Evolutionary conservation across 2,113 vertebrate genomes (phyloP), one percentile per base, ranked within the genome.

Genomic region (Eolophus roseicapilla): DNA sequence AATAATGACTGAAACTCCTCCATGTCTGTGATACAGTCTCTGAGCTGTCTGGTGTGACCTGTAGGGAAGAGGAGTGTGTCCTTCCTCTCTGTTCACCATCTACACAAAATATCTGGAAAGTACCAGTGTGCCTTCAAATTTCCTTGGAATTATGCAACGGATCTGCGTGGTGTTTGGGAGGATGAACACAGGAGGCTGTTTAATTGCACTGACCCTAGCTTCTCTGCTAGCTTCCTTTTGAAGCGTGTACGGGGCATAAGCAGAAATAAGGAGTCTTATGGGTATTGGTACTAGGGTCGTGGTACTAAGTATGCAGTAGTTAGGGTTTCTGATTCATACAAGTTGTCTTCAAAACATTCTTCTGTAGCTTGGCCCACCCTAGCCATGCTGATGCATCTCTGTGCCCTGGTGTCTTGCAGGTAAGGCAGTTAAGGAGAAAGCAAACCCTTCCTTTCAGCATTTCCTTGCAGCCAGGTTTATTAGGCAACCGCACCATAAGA

Each of bases 111-210:
- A 64, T 19, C 47, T 69, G 3, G 49, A 39, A 82, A 69, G 35
- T n/a, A 57, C 27, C 29, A 39, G 15, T 60, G 33, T 3, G 10
- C 44, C 76, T 63, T 82, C 67, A 69, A 2, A 13, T 57, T 43
- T 76, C 43, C 39, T 77, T 86, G 43, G 47, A 65, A 60, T 39
- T 50, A 44, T 44, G 67, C 35, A 27, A 4, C 17, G 50, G 52
- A 29, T 50, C 62, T 7, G 16, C 47, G 52, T 18, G 29, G 27
- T 11, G 7, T n/a, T 41, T 39, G 75, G 35, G 76, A 86, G 76
- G 47, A 60, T 2, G 8, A 57, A n/a, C 16, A 4, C 0, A 2
- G 17, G 28, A 55, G n/a, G 31, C 39, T n/a, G 17, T 69, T 68
- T 57, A 31, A 24, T 18, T 50, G 60, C 15, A 13, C 25, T 63